Percentiles rank a stretch among this genome's conserved stretches.
These are phyloP conservation scores for Copidosoma floridanum DNA, from an alignment of 1,140 invertebrate species.

Conservation along the genomic window DNA sequence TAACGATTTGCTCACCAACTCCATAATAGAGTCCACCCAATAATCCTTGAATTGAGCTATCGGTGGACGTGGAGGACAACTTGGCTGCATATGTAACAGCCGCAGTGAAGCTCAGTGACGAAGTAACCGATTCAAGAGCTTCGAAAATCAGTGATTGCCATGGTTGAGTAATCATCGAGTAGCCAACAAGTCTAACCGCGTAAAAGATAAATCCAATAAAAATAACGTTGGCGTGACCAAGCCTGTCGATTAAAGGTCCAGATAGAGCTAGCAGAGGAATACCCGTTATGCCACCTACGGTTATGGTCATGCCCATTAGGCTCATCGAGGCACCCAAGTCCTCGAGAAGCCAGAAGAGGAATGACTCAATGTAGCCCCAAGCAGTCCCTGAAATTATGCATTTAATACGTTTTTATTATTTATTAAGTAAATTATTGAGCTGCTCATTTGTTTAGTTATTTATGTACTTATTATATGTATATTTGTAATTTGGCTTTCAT, in stretches of 20 bases:
- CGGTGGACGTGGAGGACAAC: constrained; percentile 75
- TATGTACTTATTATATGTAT: too few species aligned
- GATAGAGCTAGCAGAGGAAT: constrained; percentile 75
- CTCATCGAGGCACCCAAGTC: constrained; percentile 76
- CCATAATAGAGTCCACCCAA: constrained; percentile 80
- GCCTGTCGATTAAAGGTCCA: constrained; percentile 72
- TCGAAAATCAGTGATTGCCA: constrained; percentile 82
- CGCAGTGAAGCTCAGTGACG: constrained; percentile 77
- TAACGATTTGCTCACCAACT: constrained; percentile 61
- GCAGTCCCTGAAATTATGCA: constrained; percentile 66
- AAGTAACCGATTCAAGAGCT: constrained; percentile 80
- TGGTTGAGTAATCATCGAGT: constrained; percentile 78
- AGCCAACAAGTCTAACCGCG: constrained; percentile 71
- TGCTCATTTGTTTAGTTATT: too few species aligned
- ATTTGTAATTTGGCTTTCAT: too few species aligned
- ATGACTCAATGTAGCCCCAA: constrained; percentile 84
- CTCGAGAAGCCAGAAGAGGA: constrained; percentile 82
- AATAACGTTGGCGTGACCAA: constrained; percentile 81
- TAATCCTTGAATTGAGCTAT: constrained; percentile 79
- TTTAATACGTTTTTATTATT: background rate
- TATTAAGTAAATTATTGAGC: background rate
- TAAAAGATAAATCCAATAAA: constrained; percentile 79
- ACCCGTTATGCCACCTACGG: constrained; percentile 74
- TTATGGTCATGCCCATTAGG: constrained; percentile 81
- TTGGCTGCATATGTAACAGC: constrained; percentile 79